Evolutionary conservation across 2,113 vertebrate species (phyloP).

Genomic region (Charina bottae): DNA sequence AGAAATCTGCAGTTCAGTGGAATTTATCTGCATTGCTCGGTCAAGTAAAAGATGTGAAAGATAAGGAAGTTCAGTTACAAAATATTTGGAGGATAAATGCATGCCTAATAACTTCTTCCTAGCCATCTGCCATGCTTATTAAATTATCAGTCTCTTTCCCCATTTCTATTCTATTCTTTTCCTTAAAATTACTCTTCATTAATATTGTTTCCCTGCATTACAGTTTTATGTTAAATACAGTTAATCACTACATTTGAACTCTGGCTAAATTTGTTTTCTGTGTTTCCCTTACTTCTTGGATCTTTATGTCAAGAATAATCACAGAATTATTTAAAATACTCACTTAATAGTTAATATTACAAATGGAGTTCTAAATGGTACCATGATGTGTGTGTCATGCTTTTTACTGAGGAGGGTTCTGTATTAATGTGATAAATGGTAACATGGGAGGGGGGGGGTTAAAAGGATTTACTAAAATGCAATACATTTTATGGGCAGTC

Average conservation of each 20-base stretch:
- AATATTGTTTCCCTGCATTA: background rate
- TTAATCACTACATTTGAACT: background rate
- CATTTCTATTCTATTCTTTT: background rate
- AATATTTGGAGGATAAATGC: background rate
- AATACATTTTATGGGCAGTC: slow-evolving; percentile 25
- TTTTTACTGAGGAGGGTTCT: background rate
- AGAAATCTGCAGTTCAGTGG: background rate
- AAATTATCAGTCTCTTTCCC: background rate
- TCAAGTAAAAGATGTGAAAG: background rate
- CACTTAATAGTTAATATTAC: slow-evolving; percentile 8
- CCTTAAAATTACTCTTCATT: background rate
- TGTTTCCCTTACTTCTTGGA: background rate
- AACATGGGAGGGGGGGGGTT: slow-evolving; percentile 1
- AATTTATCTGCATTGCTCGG: background rate
- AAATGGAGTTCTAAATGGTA: background rate
- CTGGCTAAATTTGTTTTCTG: background rate
- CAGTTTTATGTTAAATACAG: background rate
- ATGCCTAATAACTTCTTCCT: background rate
- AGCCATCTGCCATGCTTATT: background rate
- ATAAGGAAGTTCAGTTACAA: background rate
- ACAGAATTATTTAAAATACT: background rate
- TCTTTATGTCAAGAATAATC: slow-evolving; percentile 4
- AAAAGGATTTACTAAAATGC: slow-evolving; percentile 20
- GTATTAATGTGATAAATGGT: slow-evolving; percentile 15
- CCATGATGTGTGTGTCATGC: background rate